A percentile compares a stretch with the other conserved stretches of the same genome.
phyloP scores from a whole-genome alignment of 2,888 invertebrate genomes.

The Acanthosoma haemorrhoidale region DNA sequence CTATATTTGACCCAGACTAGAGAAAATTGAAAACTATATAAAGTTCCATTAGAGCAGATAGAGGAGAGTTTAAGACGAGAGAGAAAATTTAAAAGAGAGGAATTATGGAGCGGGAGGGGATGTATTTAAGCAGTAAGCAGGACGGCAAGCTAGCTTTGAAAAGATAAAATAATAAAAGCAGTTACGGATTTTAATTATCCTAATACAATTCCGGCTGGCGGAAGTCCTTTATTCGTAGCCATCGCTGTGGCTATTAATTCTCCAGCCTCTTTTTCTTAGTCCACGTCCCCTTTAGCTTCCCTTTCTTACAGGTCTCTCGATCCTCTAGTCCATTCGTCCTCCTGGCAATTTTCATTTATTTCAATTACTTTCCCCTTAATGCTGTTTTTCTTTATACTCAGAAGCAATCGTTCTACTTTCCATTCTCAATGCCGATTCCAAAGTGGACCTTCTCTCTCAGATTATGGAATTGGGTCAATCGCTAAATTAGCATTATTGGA shows the following conservation, averaged over 20 bases:
- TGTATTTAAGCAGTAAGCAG: conserved; percentile 4
- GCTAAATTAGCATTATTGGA: no score
- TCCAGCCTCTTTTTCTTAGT: conserved; percentile 8
- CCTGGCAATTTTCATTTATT: conserved; percentile 9
- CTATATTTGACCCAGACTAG: not conserved
- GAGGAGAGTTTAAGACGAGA: not conserved
- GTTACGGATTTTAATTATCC: conserved; percentile 28
- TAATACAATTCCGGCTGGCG: conserved; percentile 20
- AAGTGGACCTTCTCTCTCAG: no score
- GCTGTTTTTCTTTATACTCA: not conserved
- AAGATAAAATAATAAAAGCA: conserved; percentile 29
- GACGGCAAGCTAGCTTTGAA: conserved; percentile 3
- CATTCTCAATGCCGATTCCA: not conserved
- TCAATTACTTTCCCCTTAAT: not conserved
- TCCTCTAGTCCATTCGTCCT: not conserved
- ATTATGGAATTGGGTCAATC: no score
- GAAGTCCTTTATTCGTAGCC: conserved; percentile 20
- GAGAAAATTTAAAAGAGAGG: conserved; percentile 11
- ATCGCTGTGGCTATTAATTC: conserved; percentile 20
- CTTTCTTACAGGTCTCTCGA: not conserved
- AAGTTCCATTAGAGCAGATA: conserved; percentile 12
- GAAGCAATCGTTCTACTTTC: not conserved
- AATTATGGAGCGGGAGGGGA: conserved; percentile 13
- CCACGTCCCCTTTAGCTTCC: conserved; percentile 8
- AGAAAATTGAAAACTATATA: conserved; percentile 22